A percentile compares a stretch with the other conserved stretches of the same genome.
These are phyloP conservation scores for Stegana nigrithorax DNA, from an alignment of 2,888 invertebrate genomes.

Conservation along the genomic window DNA sequence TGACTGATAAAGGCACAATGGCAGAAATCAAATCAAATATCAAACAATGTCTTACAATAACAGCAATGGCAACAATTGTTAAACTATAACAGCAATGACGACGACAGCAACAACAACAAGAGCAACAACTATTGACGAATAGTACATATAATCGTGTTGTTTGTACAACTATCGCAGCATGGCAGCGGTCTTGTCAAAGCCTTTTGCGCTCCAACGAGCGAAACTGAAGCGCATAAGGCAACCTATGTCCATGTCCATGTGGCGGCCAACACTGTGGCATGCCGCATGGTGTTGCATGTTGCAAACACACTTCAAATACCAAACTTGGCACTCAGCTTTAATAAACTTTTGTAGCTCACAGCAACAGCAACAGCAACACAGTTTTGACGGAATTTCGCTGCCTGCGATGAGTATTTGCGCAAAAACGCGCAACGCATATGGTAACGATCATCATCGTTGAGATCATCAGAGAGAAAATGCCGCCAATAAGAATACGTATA, in stretches of 20 bases:
- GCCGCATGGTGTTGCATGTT: neutral
- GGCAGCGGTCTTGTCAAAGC: conserved; percentile 52
- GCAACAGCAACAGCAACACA: too few species aligned
- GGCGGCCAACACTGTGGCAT: neutral
- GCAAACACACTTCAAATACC: conserved; percentile 15
- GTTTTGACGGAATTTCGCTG: conserved; percentile 5
- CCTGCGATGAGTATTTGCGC: too few species aligned
- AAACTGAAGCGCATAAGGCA: too few species aligned
- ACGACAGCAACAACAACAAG: conserved; percentile 44
- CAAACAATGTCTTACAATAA: conserved; percentile 51
- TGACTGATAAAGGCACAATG: conserved; percentile 41
- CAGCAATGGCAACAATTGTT: conserved; percentile 48
- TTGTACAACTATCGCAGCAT: conserved; percentile 23
- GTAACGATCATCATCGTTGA: conserved; percentile 8
- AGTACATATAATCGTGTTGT: conserved; percentile 2
- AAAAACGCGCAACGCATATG: conserved; percentile 40
- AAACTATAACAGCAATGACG: conserved; percentile 51
- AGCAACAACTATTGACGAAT: conserved; percentile 1
- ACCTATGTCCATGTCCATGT: too few species aligned
- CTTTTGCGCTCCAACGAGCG: too few species aligned
- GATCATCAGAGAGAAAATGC: conserved; percentile 18
- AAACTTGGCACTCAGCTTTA: conserved; percentile 5
- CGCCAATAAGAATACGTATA: too few species aligned
- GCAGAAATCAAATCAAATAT: conserved; percentile 54
- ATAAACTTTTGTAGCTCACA: neutral